These are phyloP conservation scores for Sebastes fasciatus DNA, from an alignment of 2,113 vertebrate species.

Conservation along the genomic window DNA sequence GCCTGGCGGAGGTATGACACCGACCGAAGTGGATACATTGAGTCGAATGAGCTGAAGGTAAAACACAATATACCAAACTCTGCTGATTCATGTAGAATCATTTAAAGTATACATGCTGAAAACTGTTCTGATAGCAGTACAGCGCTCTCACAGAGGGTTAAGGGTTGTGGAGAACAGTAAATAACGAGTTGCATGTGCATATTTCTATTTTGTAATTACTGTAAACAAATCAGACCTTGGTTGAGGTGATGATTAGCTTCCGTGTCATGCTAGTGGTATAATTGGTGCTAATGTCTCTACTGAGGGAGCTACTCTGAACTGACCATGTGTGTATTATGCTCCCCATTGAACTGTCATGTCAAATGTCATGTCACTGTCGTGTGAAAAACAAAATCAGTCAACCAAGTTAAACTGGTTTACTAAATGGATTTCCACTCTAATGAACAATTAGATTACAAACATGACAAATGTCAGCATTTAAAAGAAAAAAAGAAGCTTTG, in stretches of 20 bases:
- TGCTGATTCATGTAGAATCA: neutral
- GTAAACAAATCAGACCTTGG: neutral
- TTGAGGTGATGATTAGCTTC: constrained; percentile 11
- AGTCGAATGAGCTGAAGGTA: constrained; percentile 98
- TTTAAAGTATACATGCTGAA: neutral
- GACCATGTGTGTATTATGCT: neutral
- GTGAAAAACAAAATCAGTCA: constrained; percentile 13
- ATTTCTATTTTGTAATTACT: neutral
- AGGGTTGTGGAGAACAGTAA: neutral
- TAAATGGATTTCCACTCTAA: too few relatives aligned
- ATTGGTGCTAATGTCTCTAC: neutral
- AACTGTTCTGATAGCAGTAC: neutral
- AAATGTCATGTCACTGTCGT: neutral
- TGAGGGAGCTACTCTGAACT: constrained; percentile 1
- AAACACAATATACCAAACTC: constrained; percentile 32
- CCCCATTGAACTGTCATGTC: neutral
- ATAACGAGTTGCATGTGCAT: neutral
- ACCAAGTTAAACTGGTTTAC: too few relatives aligned
- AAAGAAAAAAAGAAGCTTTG: too few relatives aligned
- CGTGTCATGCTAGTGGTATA: neutral
- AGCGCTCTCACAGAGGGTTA: neutral
- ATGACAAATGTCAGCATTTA: too few relatives aligned
- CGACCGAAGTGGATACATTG: constrained; percentile 97
- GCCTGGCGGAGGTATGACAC: constrained; percentile 96
- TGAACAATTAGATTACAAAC: too few relatives aligned